Evolutionary conservation across 2,113 vertebrate genomes (phyloP).

Genomic region (Smithornis capensis): DNA sequence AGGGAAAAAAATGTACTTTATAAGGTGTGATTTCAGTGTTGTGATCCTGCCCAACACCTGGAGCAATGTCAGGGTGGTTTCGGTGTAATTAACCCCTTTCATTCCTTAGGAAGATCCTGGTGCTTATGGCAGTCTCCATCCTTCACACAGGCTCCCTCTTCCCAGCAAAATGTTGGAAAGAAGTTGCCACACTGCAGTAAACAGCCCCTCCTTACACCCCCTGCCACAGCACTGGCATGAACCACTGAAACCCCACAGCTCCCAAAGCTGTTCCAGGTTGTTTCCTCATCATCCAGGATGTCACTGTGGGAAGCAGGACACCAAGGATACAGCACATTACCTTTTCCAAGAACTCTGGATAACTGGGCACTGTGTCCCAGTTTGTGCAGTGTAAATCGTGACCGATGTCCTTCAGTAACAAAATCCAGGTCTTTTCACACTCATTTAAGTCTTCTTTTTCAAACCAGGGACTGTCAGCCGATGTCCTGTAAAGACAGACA

Average conservation of each 20-base stretch:
- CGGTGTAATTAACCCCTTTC: background rate
- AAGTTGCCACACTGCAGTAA: background rate
- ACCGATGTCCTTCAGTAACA: constrained; percentile 59
- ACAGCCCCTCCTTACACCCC: background rate
- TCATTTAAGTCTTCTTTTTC: constrained; percentile 51
- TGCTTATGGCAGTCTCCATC: too few relatives aligned
- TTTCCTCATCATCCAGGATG: background rate
- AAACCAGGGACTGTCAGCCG: constrained; percentile 64
- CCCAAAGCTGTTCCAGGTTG: background rate
- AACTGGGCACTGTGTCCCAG: constrained; percentile 64
- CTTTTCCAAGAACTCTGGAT: constrained; percentile 67
- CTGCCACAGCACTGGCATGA: background rate
- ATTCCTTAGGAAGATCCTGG: background rate
- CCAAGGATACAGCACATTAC: background rate
- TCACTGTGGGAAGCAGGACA: background rate
- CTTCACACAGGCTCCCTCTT: background rate
- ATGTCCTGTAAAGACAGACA: background rate
- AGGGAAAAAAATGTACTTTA: background rate
- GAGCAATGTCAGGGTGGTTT: too few relatives aligned
- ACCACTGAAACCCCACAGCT: background rate
- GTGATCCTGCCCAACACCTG: fast-evolving
- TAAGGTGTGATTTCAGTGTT: background rate
- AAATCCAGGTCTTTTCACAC: constrained; percentile 72
- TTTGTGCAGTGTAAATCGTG: background rate
- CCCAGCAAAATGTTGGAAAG: background rate